Percentiles rank a stretch among this genome's conserved stretches.
These are phyloP conservation scores for Trinectes maculatus DNA, from an alignment of 2,113 vertebrate genomes.

Conservation along the genomic window DNA sequence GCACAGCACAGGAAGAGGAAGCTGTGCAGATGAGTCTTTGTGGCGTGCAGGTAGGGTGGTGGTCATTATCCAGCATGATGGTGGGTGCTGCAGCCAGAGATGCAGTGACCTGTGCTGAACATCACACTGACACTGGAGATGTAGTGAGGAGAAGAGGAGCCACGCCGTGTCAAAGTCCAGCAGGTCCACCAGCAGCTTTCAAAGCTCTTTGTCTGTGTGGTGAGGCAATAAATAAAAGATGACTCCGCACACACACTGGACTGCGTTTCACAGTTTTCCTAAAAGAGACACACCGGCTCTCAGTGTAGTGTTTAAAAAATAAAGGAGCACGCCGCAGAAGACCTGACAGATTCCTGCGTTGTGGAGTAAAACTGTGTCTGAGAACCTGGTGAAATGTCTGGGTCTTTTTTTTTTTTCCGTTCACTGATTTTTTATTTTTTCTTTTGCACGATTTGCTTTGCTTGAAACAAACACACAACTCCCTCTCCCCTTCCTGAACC, in stretches of 20 bases:
- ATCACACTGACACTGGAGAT: conserved; percentile 67
- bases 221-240: conserved; percentile 54
- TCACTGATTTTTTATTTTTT: not conserved
- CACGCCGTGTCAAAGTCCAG: conserved; percentile 60
- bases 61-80: conserved; percentile 74
- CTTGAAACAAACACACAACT: conserved; percentile 50
- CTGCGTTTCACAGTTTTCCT: conserved; percentile 50
- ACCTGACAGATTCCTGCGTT: not conserved
- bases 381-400: conserved; percentile 31
- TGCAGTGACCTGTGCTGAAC: conserved; percentile 69
- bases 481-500: conserved; percentile 58
- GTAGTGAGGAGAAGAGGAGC: conserved; percentile 47
- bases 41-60: conserved; percentile 44
- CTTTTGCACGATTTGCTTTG: not conserved
- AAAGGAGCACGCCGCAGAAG: conserved; percentile 18
- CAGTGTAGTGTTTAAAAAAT: conserved; percentile 32
- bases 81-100: conserved; percentile 64
- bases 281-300: conserved; percentile 23
- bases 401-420: conserved; percentile 20
- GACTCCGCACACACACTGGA: conserved; percentile 31
- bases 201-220: conserved; percentile 45
- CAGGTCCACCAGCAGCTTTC: conserved; percentile 39
- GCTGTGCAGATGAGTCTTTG: conserved; percentile 65
- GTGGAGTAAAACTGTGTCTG: conserved; percentile 26
- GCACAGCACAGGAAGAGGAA: conserved; percentile 70